A percentile compares a stretch with the other conserved stretches of the same genome.
Evolutionary conservation across 2,888 invertebrate genomes (phyloP).

Genomic region (Lucinisca nassula): DNA sequence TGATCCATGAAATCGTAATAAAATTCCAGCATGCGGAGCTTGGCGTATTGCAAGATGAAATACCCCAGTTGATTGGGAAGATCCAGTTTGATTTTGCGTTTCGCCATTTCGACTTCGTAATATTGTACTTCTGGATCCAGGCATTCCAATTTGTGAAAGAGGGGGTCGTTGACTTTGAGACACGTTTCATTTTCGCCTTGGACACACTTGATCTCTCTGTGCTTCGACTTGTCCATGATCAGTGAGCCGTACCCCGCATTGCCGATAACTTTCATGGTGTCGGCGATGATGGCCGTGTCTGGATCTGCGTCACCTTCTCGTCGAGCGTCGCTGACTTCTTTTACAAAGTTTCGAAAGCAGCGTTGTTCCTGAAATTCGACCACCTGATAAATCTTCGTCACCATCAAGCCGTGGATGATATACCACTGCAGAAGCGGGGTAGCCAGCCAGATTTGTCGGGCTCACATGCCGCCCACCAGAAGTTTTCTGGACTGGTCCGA

Average conservation of each 20-base stretch:
- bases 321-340: constrained; percentile 26
- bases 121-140: constrained; percentile 24
- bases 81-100: constrained; percentile 22
- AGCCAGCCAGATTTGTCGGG: background rate
- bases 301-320: constrained; percentile 51
- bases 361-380: background rate
- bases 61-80: constrained; percentile 58
- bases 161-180: constrained; percentile 30
- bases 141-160: constrained; percentile 29
- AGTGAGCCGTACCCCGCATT: constrained; percentile 57
- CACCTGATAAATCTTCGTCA: background rate
- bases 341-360: background rate
- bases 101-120: constrained; percentile 44
- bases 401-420: constrained; percentile 46
- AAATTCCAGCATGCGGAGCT: constrained; percentile 47
- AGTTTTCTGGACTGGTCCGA: background rate
- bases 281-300: constrained; percentile 45
- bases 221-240: constrained; percentile 52
- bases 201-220: constrained; percentile 13
- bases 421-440: constrained; percentile 5
- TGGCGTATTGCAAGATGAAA: constrained; percentile 62
- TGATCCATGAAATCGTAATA: constrained; percentile 43
- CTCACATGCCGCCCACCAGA: constrained; percentile 11
- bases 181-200: constrained; percentile 17
- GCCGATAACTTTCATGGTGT: constrained; percentile 52